Evolutionary conservation across 2,888 invertebrate species (phyloP).

Genomic region (Melanophora roralis): DNA sequence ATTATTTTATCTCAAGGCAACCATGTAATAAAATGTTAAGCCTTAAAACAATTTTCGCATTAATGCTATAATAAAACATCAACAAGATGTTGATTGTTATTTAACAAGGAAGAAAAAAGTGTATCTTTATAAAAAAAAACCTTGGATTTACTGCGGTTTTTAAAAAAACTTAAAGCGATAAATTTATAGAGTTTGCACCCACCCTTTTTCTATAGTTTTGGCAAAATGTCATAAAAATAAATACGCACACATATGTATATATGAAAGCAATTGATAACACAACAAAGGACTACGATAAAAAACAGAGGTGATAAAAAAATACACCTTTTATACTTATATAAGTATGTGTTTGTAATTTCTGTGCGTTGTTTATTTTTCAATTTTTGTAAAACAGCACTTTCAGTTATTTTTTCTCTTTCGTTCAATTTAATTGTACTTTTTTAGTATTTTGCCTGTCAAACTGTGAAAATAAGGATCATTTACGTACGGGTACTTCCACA

Average conservation of each 20-base stretch:
- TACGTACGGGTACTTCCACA: no score
- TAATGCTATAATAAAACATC: background rate
- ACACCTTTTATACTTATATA: background rate
- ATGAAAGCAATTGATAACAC: background rate
- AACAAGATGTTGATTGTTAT: background rate
- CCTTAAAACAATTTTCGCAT: constrained; percentile 13
- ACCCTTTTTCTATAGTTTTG: background rate
- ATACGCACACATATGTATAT: background rate
- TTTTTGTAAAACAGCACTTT: constrained; percentile 16
- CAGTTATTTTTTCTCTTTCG: background rate
- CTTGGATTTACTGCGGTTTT: constrained; percentile 17
- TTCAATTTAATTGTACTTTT: background rate
- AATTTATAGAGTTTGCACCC: background rate
- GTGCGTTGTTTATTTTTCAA: background rate
- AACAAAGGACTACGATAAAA: background rate
- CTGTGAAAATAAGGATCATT: background rate
- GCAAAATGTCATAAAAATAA: constrained; percentile 31
- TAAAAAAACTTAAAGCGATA: constrained; percentile 11
- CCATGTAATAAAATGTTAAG: constrained; percentile 3
- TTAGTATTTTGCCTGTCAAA: background rate
- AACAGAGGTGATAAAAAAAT: background rate
- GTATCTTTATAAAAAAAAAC: background rate
- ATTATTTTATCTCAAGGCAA: constrained; percentile 16
- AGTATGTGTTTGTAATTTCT: background rate
- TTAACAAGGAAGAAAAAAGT: background rate